Evolutionary conservation across 2,113 vertebrate species (phyloP).

Genomic region (Aspidoscelis tigris): DNA sequence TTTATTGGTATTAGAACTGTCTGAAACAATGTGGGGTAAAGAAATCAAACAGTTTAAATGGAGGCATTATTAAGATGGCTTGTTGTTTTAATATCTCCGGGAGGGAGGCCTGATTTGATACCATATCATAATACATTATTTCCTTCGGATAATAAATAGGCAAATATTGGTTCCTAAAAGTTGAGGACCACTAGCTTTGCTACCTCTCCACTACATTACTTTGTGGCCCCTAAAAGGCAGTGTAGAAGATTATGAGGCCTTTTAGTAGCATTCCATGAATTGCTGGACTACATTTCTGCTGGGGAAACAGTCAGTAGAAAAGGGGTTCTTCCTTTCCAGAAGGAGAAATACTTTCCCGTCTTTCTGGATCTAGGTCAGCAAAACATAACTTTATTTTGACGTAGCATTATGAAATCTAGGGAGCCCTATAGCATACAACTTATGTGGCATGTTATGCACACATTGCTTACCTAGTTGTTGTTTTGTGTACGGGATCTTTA

Average conservation of each 20-base stretch:
- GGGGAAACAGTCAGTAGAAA: neutral
- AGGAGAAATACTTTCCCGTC: neutral
- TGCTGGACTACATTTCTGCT: neutral
- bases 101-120: neutral
- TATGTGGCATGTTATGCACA: too few species aligned
- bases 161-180: neutral
- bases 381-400: neutral
- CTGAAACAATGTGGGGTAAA: neutral
- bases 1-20: neutral
- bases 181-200: neutral
- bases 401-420: neutral
- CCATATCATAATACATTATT: neutral
- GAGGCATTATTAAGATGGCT: neutral
- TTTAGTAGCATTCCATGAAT: neutral
- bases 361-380: neutral
- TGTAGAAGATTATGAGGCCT: neutral
- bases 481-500: too few species aligned
- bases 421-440: too few species aligned
- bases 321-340: neutral
- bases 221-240: neutral
- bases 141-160: too few species aligned
- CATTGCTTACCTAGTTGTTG: too few species aligned
- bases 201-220: neutral
- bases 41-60: neutral
- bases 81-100: too few species aligned